A percentile compares a stretch with the other conserved stretches of the same genome.
phyloP scores from a whole-genome alignment of 92 coral and sea anemone species.

The Paramuricea clavata region DNA sequence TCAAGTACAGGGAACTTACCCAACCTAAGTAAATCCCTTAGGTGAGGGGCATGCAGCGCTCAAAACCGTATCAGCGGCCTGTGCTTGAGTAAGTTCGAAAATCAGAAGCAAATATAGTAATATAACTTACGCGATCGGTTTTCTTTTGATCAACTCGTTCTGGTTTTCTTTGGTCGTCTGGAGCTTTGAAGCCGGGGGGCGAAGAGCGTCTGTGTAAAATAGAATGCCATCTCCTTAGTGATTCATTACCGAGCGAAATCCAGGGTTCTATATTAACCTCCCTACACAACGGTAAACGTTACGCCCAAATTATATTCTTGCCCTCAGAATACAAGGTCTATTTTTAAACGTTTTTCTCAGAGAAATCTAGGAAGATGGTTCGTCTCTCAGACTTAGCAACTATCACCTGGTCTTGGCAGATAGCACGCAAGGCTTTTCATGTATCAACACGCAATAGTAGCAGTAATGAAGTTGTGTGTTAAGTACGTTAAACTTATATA shows the following conservation, averaged over 20 bases:
- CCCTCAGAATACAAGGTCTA: background rate
- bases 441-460: too few relatives aligned
- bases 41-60: too few relatives aligned
- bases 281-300: background rate
- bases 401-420: too few relatives aligned
- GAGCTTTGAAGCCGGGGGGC: conserved; percentile 84
- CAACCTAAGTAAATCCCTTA: too few relatives aligned
- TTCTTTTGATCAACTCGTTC: conserved; percentile 44
- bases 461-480: too few relatives aligned
- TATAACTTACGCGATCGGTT: conserved; percentile 17
- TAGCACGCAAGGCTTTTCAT: too few relatives aligned
- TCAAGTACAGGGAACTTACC: too few relatives aligned
- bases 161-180: conserved; percentile 51
- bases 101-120: conserved; percentile 34
- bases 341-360: too few relatives aligned
- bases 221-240: conserved; percentile 4
- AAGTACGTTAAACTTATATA: too few relatives aligned
- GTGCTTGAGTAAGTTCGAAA: too few relatives aligned
- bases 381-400: too few relatives aligned
- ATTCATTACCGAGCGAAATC: background rate
- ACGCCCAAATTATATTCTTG: background rate
- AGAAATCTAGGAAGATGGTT: background rate
- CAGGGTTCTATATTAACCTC: background rate
- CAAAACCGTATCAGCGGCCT: too few relatives aligned
- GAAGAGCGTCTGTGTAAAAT: conserved; percentile 63